Evolutionary conservation across 2,888 invertebrate genomes (phyloP).

Genomic region (Osmoderma eremita): DNA sequence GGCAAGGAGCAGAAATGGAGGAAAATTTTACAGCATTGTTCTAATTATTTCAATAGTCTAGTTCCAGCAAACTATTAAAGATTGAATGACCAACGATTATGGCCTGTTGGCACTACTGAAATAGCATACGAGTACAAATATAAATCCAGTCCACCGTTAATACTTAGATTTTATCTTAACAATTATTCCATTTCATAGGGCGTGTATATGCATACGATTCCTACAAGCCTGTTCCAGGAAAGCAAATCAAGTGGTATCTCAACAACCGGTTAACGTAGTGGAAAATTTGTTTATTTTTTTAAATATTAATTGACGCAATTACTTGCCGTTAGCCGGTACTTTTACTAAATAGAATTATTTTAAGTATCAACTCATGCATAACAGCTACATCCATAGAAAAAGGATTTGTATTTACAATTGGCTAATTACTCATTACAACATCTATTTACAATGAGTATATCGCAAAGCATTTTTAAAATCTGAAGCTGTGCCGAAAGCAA

Average conservation of each 20-base stretch:
- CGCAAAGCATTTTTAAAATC: no score
- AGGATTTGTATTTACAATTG: background rate
- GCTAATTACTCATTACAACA: background rate
- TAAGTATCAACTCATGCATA: background rate
- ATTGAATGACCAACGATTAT: background rate
- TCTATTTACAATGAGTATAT: no score
- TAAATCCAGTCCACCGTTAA: background rate
- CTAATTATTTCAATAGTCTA: no score
- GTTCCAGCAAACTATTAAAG: no score
- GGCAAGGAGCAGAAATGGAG: no score
- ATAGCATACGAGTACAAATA: slow-evolving; percentile 16
- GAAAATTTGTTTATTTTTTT: slow-evolving; percentile 26
- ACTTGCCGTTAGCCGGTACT: slow-evolving; percentile 17
- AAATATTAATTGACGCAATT: slow-evolving; percentile 19
- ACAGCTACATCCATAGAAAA: slow-evolving; percentile 6
- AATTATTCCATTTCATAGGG: slow-evolving; percentile 7
- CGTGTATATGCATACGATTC: background rate
- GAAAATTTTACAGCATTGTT: no score
- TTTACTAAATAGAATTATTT: slow-evolving; percentile 13
- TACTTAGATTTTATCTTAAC: slow-evolving; percentile 27
- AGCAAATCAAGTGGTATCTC: slow-evolving; percentile 4
- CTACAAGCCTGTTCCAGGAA: background rate
- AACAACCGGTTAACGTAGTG: slow-evolving; percentile 2
- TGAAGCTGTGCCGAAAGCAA: no score
- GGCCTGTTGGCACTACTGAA: slow-evolving; percentile 11